Evolutionary conservation across 2,797 vertebrate species (phyloP), one percentile per base, ranked within the genome.

Genomic region (Pseudotriccus pelzelni): DNA sequence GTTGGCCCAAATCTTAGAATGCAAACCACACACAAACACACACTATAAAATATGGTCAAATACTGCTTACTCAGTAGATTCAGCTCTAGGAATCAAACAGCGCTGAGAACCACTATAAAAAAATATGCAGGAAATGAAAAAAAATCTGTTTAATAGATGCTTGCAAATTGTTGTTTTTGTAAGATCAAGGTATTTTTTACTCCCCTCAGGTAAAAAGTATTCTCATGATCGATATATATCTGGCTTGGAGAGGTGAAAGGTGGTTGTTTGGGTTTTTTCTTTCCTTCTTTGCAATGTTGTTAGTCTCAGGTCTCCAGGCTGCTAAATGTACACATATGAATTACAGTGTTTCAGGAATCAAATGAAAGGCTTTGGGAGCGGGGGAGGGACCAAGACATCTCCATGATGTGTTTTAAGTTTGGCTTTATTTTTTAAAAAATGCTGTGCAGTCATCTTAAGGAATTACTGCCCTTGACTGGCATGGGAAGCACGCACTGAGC

Each of bases 51-150:
- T 97, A 91, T 52, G 62, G 87, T 58, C 59, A n/a, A 93, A 96
- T 94, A 52, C 41, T 96, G 97, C 97, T 97, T 94, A 93, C 89
- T 97, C 93, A 94, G 96, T 92, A 94, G 64, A 89, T 92, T 95
- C 67, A 49, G 89, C 84, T 95, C 69, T 67, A 86, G 92, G 87
- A 97, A 94, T 94, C 10, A 75, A 58, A 67, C 11, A 25, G 80
- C 94, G 84, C 44, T 46, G 72, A 77, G 84, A 92, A 74, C 18
- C 36, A 32, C 22, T n/a, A 44, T 64, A 32, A 87, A 62, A 41
- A 86, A 70, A 83, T 72, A 62, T 8, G 23, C 47, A 88, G 58
- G 43, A 69, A 90, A 90, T 84, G 7, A n/a, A 70, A 55, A 52
- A 52, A 87, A 50, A 58, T n/a, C 11, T 95, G 53, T 93, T 97